Evolutionary conservation across 1,140 invertebrate genomes (phyloP).

Genomic region (Yoshiicerus persimilis): DNA sequence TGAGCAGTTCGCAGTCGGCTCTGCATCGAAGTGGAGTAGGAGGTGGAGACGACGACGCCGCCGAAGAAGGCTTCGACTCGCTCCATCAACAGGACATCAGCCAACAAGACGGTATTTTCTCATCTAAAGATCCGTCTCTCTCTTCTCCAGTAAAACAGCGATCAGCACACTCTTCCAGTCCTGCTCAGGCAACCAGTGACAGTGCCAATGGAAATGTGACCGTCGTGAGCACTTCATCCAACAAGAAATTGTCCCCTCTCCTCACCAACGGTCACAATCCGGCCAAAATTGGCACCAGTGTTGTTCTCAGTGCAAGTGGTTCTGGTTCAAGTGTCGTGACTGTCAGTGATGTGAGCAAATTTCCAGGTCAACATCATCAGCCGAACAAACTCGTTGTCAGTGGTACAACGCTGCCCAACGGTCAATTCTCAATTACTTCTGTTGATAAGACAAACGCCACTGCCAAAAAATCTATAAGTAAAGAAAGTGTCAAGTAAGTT

Average conservation of each 20-base stretch:
- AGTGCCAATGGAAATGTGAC: constrained; percentile 6
- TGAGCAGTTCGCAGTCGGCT: constrained; percentile 58
- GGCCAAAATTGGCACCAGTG: background rate
- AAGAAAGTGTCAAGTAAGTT: constrained; percentile 43
- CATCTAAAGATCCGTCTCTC: background rate
- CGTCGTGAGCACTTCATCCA: background rate
- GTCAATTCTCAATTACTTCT: constrained; percentile 28
- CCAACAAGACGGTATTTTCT: background rate
- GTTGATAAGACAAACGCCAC: background rate
- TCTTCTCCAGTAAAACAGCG: background rate
- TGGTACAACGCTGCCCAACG: constrained; percentile 36
- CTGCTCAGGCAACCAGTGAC: background rate
- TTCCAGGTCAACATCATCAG: background rate
- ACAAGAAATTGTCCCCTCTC: constrained; percentile 28
- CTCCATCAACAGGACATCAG: background rate
- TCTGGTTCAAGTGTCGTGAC: background rate
- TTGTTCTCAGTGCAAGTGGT: constrained; percentile 4
- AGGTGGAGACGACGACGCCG: constrained; percentile 26
- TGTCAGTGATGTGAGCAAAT: constrained; percentile 11
- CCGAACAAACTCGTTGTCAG: constrained; percentile 8
- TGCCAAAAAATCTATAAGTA: constrained; percentile 41
- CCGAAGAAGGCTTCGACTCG: background rate
- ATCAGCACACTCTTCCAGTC: constrained; percentile 6
- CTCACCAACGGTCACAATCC: constrained; percentile 26
- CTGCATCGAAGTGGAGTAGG: constrained; percentile 47